These are phyloP conservation scores for Ailurus styani DNA, from an alignment of 2,113 vertebrate genomes.

Conservation along the genomic window DNA sequence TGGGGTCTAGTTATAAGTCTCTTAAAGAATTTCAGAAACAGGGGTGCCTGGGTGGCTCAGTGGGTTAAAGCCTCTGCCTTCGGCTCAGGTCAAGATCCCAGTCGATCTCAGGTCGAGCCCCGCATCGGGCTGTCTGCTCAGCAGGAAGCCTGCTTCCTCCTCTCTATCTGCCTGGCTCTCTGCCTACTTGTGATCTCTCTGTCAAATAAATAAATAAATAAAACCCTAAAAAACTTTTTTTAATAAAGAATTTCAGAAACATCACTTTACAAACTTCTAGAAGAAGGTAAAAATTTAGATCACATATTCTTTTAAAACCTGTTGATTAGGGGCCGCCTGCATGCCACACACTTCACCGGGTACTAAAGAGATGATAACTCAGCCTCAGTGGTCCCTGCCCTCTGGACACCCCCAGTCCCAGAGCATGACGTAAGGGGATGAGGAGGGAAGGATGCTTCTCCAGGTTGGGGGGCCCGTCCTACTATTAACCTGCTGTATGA, in stretches of 20 bases:
- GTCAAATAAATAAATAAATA: no score
- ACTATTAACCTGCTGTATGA: not conserved
- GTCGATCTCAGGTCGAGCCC: no score
- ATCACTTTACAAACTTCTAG: not conserved
- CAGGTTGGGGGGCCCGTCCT: not conserved
- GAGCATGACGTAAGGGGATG: not conserved
- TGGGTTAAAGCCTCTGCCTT: no score
- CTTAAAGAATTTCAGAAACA: not conserved
- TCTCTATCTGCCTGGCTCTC: no score
- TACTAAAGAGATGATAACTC: not conserved
- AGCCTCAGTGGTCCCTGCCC: not conserved
- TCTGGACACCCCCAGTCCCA: not conserved
- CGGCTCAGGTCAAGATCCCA: no score
- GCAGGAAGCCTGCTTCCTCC: no score
- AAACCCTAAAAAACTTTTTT: no score
- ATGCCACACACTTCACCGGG: not conserved
- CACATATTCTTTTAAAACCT: not conserved
- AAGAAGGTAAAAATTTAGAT: not conserved
- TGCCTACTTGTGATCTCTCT: no score
- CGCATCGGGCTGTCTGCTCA: no score
- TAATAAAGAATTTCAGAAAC: constrained; percentile 8
- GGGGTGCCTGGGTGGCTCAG: no score
- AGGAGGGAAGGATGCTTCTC: not conserved
- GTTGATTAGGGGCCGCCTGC: not conserved
- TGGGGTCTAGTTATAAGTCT: not conserved